Evolutionary conservation across 2,113 vertebrate species (phyloP).

Genomic region (Dipodomys ordii): DNA sequence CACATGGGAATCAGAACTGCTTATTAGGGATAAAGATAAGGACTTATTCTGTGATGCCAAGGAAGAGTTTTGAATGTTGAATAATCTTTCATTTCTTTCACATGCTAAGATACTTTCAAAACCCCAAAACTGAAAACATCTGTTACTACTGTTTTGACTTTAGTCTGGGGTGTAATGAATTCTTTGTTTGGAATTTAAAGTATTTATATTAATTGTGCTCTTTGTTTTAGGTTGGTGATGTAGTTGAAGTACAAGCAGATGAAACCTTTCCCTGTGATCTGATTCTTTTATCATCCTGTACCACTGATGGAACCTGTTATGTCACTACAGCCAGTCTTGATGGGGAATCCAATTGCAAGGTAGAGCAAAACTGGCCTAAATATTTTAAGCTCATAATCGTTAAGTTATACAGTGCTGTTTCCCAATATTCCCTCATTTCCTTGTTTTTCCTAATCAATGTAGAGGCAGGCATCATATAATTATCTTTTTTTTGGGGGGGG

Average conservation of each 20-base stretch:
- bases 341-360: slow-evolving; percentile 99
- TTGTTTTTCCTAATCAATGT: slow-evolving; percentile 21
- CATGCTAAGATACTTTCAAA: neutral
- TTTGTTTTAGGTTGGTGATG: slow-evolving; percentile 93
- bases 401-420: neutral
- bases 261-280: slow-evolving; percentile 99
- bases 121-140: neutral
- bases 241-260: slow-evolving; percentile 94
- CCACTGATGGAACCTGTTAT: slow-evolving; percentile 93
- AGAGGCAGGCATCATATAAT: neutral
- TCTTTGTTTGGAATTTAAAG: slow-evolving; percentile 40
- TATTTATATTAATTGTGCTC: neutral
- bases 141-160: slow-evolving; percentile 25
- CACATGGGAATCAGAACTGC: neutral
- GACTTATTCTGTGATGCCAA: neutral
- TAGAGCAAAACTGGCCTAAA: slow-evolving; percentile 71
- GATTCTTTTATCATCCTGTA: slow-evolving; percentile 94
- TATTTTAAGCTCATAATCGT: neutral
- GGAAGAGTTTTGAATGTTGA: neutral
- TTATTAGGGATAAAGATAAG: slow-evolving; percentile 26
- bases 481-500: too few species aligned
- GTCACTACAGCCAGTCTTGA: slow-evolving; percentile 98
- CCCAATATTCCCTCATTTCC: neutral
- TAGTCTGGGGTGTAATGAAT: neutral
- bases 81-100: slow-evolving; percentile 5